A percentile compares a stretch with the other conserved stretches of the same genome.
These are phyloP conservation scores for Balaeniceps rex DNA, from an alignment of 2,113 vertebrate genomes.

Conservation along the genomic window DNA sequence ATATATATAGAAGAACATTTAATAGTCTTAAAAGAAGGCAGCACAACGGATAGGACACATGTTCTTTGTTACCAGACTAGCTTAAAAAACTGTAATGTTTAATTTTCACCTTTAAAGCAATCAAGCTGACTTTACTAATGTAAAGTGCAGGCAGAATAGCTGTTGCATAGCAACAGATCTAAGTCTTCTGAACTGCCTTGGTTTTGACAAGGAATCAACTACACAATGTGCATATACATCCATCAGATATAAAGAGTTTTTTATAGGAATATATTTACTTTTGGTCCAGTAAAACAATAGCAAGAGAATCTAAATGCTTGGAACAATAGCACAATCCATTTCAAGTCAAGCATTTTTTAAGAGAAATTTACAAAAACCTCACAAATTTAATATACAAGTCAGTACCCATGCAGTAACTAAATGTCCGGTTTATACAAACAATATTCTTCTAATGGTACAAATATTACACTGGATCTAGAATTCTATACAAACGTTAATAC, in stretches of 20 bases:
- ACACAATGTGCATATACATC: constrained; percentile 66
- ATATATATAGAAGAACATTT: constrained; percentile 67
- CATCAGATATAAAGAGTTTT: constrained; percentile 71
- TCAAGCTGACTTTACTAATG: constrained; percentile 62
- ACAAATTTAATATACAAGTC: constrained; percentile 78
- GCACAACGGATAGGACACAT: constrained; percentile 67
- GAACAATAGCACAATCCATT: constrained; percentile 74
- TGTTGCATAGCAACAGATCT: constrained; percentile 76
- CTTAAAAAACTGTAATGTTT: constrained; percentile 70
- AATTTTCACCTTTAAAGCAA: constrained; percentile 72
- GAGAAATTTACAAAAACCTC: constrained; percentile 79
- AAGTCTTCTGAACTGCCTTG: constrained; percentile 64
- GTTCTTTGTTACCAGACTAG: constrained; percentile 73
- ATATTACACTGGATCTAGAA: constrained; percentile 73
- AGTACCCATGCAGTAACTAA: constrained; percentile 83
- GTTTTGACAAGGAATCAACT: constrained; percentile 64
- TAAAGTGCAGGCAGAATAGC: constrained; percentile 75
- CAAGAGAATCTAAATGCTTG: constrained; percentile 73
- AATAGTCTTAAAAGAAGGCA: constrained; percentile 73
- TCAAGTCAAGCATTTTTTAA: constrained; percentile 72
- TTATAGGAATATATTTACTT: constrained; percentile 73
- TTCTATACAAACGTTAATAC: constrained; percentile 75
- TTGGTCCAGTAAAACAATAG: constrained; percentile 80
- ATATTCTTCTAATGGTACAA: constrained; percentile 76
- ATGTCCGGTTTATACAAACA: constrained; percentile 78